Conservation (phyloP, 2,888 invertebrate genomes). For the Cartodere bifasciata region DNA sequence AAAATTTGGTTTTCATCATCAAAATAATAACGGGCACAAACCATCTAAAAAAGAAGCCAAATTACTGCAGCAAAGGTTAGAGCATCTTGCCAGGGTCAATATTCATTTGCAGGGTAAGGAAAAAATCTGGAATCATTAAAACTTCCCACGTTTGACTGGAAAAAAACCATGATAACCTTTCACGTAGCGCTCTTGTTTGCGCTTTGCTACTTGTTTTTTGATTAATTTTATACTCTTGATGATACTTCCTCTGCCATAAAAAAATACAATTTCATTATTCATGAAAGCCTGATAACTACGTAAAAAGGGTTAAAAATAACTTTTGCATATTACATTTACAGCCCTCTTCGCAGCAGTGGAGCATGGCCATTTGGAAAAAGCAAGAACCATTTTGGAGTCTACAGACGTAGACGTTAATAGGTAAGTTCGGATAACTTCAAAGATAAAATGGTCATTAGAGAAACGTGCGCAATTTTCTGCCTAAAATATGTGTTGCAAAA, state of each 20-base stretch:
- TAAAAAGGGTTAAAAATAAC: no score
- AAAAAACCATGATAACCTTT: no score
- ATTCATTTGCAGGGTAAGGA: constrained; percentile 72
- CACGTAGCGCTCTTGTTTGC: no score
- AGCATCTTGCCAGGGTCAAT: constrained; percentile 66
- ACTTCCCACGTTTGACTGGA: no score
- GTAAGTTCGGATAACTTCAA: constrained; percentile 38
- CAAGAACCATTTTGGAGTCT: constrained; percentile 79
- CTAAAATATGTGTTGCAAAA: neutral
- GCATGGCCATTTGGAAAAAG: constrained; percentile 87
- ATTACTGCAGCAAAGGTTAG: constrained; percentile 56
- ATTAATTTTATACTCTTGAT: no score
- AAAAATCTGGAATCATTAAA: constrained; percentile 1
- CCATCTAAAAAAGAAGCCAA: constrained; percentile 55
- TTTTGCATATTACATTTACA: constrained; percentile 52
- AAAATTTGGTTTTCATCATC: no score
- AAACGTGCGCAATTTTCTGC: neutral
- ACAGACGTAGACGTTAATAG: constrained; percentile 90
- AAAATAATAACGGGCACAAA: constrained; percentile 37
- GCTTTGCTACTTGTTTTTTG: no score
- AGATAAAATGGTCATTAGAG: neutral
- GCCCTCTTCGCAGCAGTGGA: constrained; percentile 92
- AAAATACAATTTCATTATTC: no score
- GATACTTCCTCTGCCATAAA: no score
- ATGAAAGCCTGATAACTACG: no score